phyloP scores from a whole-genome alignment of 1,140 invertebrate genomes.

The Drosophila ficusphila region DNA sequence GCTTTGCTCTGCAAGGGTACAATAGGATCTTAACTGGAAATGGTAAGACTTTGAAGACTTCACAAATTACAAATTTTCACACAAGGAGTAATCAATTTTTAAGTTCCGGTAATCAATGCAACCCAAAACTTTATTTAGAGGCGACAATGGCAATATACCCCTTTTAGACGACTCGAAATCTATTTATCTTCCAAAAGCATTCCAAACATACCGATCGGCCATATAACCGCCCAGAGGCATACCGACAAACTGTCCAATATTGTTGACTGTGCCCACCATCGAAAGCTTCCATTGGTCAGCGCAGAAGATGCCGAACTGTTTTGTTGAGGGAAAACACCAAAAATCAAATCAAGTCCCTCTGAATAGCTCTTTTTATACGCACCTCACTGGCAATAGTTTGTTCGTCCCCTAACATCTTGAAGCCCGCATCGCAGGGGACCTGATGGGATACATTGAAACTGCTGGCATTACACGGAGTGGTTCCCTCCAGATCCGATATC shows the following conservation, averaged over 20 bases:
- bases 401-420: slow-evolving; percentile 46
- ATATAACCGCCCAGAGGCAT: slow-evolving; percentile 88
- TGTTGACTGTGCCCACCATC: slow-evolving; percentile 89
- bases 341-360: slow-evolving; percentile 72
- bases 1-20: no score
- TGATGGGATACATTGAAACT: slow-evolving; percentile 81
- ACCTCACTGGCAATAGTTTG: slow-evolving; percentile 68
- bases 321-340: not conserved
- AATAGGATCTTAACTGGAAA: no score
- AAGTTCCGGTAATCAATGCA: no score
- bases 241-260: slow-evolving; percentile 89
- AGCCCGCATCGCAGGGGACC: slow-evolving; percentile 50
- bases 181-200: no score
- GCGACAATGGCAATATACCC: no score
- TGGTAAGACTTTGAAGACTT: no score
- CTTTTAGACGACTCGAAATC: no score
- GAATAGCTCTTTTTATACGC: not conserved
- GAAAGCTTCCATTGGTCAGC: slow-evolving; percentile 88
- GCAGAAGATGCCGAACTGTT: slow-evolving; percentile 69
- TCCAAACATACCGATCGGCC: slow-evolving; percentile 87
- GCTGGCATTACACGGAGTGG: slow-evolving; percentile 29
- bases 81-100: no score
- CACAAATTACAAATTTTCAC: no score
- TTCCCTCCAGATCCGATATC: not conserved
- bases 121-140: no score